Conservation (phyloP, 2,888 invertebrate species). For the Drosophila setosimentum region DNA sequence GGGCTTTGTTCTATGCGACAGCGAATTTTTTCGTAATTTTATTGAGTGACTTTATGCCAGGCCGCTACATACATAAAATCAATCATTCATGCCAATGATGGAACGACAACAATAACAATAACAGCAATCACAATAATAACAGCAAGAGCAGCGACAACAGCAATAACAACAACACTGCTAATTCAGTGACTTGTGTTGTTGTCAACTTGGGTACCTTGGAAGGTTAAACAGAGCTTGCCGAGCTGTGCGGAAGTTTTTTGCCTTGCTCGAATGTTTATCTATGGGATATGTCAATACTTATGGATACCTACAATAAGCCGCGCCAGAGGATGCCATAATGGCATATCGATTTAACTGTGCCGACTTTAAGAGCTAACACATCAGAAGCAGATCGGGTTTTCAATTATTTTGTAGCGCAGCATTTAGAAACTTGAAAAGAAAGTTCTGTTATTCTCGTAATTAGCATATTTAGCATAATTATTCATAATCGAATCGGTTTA, state of each 20-base stretch:
- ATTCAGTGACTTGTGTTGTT: constrained; percentile 49
- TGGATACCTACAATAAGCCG: constrained; percentile 38
- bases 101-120: constrained; percentile 27
- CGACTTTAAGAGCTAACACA: constrained; percentile 29
- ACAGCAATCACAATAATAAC: constrained; percentile 27
- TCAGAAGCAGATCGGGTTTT: constrained; percentile 22
- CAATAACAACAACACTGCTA: constrained; percentile 45
- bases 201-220: constrained; percentile 54
- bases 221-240: constrained; percentile 56
- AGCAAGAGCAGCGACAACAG: constrained; percentile 1
- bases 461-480: constrained; percentile 36
- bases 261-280: constrained; percentile 64
- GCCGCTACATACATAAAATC: constrained; percentile 75
- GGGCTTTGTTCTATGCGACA: constrained; percentile 72
- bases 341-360: constrained; percentile 63
- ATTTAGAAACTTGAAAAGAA: constrained; percentile 20
- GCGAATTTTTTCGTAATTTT: constrained; percentile 76
- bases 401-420: constrained; percentile 23
- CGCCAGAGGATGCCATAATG: constrained; percentile 52
- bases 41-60: constrained; percentile 79
- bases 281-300: constrained; percentile 66
- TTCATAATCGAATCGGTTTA: constrained; percentile 27
- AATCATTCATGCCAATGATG: constrained; percentile 64
- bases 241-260: constrained; percentile 64
- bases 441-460: constrained; percentile 38